Evolutionary conservation across 2,888 invertebrate species (phyloP).

Genomic region (Tetanocera ferruginea): DNA sequence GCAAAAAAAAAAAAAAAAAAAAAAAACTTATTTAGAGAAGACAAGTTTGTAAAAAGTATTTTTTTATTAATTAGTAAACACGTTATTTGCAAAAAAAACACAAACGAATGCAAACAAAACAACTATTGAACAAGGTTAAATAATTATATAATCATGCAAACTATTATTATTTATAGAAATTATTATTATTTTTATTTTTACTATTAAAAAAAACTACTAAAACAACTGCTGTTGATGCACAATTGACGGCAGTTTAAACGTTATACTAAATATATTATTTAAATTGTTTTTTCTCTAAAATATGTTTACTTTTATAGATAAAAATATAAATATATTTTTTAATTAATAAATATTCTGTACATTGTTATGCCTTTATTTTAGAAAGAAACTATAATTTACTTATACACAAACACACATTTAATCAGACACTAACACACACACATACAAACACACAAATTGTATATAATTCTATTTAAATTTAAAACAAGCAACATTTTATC

Average conservation of each 20-base stretch:
- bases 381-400: not conserved
- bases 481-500: not conserved
- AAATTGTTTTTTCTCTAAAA: not conserved
- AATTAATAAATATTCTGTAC: conserved; percentile 25
- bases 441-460: not conserved
- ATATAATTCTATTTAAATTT: conserved; percentile 28
- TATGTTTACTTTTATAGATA: conserved; percentile 26
- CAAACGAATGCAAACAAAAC: conserved; percentile 17
- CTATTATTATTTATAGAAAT: not conserved
- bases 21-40: not conserved
- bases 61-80: conserved; percentile 8
- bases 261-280: not conserved
- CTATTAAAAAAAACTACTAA: not conserved
- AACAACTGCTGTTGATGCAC: not conserved
- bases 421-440: not conserved
- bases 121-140: conserved; percentile 13
- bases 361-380: conserved; percentile 6
- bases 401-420: not conserved
- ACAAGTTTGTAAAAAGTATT: conserved; percentile 17
- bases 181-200: not conserved
- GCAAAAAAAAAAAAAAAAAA: not conserved
- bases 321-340: conserved; percentile 30
- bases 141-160: not conserved
- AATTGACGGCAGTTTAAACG: not conserved
- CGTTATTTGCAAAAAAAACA: conserved; percentile 4